phyloP scores from a whole-genome alignment of 2,797 vertebrate species.

The Toxotes lorentzi region DNA sequence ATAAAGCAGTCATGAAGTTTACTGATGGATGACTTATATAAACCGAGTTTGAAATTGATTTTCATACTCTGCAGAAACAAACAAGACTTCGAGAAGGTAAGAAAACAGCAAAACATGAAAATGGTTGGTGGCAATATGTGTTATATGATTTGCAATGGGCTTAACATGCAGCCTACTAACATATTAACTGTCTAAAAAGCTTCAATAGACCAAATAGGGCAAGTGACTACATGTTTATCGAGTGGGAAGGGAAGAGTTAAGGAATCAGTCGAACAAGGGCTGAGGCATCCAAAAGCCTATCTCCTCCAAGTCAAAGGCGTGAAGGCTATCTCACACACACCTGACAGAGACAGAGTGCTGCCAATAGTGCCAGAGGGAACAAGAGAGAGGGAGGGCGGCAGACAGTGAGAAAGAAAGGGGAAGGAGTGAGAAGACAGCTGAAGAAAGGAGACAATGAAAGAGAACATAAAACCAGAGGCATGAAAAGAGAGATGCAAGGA shows the following conservation, averaged over 20 bases:
- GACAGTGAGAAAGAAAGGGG: conserved; percentile 51
- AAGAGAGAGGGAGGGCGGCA: conserved; percentile 62
- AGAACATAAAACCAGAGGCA: conserved; percentile 39
- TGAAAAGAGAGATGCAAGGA: conserved; percentile 49
- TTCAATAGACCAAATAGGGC: conserved; percentile 29
- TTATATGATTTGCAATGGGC: neutral
- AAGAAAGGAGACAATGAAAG: conserved; percentile 55
- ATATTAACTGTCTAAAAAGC: conserved; percentile 16
- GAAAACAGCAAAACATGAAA: conserved; percentile 20
- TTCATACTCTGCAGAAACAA: neutral
- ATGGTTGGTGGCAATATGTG: conserved; percentile 13
- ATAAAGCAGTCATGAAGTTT: conserved; percentile 7
- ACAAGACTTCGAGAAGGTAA: neutral
- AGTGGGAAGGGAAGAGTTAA: conserved; percentile 61
- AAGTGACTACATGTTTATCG: conserved; percentile 18
- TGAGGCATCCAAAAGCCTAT: conserved; percentile 71
- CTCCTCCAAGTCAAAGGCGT: conserved; percentile 71
- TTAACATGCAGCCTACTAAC: neutral
- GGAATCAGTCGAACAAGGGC: conserved; percentile 45
- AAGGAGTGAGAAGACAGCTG: conserved; percentile 34
- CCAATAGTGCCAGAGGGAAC: conserved; percentile 75
- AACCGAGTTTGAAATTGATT: conserved; percentile 2
- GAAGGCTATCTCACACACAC: conserved; percentile 78
- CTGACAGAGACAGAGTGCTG: conserved; percentile 79
- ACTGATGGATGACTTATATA: conserved; percentile 15